Evolutionary conservation across 1,140 invertebrate species (phyloP), one percentile per base, ranked within the genome.

Genomic region (Meloidogyne hapla): DNA sequence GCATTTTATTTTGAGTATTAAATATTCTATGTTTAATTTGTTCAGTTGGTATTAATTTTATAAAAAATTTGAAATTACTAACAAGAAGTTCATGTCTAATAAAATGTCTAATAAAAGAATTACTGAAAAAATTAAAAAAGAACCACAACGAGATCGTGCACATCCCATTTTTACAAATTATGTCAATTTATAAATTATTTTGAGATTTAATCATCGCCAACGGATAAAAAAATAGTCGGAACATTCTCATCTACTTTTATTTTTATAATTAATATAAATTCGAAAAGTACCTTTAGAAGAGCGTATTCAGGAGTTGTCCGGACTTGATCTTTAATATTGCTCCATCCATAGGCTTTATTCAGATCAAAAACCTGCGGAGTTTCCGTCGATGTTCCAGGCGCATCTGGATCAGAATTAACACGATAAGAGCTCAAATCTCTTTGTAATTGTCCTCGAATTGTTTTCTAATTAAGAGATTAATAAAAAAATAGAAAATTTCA

Each of bases 171-270:
- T 56, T n/a, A 5, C 18, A n/a, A 33, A 33, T 33, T 33, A 33
- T 33, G 33, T 33, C 33, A 33, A 33, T 33, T 33, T 33, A 33
- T 33, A 33, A 33, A 33, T 33, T 33, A 33, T 33, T 33, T 33
- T 33, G 33, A 3, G 71, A 28, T 13, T 61, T 42, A 42, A 33
- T 26, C 71, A 73, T 73, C 8, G 64, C 33, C 71, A 73, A 61
- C 26, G 71, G 71, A 33, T 63, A 64, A 21, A 73, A 73, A 33
- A 73, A 73, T 63, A 73, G 71, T 21, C 71, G 71, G 12, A 61
- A 73, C 21, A 73, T 73, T 12, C 71, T 42, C 48, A 63, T 73
- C 71, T 73, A 26, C 26, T 15, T 56, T 61, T 45, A 21, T 23
- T 13, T 25, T 21, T 1, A n/a, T 42, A 38, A n/a, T 21, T 72